Conservation (phyloP, 2,888 invertebrate genomes). For the Creontiades dilutus region DNA sequence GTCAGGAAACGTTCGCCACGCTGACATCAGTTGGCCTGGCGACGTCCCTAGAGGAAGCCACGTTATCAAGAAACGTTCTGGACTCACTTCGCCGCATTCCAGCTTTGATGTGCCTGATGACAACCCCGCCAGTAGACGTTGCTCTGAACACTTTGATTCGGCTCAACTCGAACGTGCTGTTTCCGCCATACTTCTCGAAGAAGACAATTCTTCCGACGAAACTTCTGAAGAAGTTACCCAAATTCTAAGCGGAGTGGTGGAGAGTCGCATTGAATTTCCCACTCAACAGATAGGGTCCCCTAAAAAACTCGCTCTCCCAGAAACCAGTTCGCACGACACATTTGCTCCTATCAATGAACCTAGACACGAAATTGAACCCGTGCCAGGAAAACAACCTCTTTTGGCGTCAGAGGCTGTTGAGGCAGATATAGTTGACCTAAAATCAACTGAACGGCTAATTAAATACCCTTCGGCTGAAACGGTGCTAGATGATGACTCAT, state of each 20-base stretch:
- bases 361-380: background rate
- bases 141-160: conserved; percentile 48
- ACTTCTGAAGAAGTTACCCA: conserved; percentile 59
- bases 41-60: conserved; percentile 69
- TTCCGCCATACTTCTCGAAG: conserved; percentile 71
- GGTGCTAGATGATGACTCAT: conserved; percentile 49
- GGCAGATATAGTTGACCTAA: conserved; percentile 65
- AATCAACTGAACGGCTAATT: conserved; percentile 41
- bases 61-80: conserved; percentile 64
- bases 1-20: conserved; percentile 70
- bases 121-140: conserved; percentile 48
- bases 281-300: background rate
- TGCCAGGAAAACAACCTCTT: conserved; percentile 51
- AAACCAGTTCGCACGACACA: conserved; percentile 6
- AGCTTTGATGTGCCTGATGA: conserved; percentile 62
- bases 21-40: conserved; percentile 69
- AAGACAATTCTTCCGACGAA: conserved; percentile 61
- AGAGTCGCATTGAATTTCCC: conserved; percentile 37
- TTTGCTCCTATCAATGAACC: conserved; percentile 61
- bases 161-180: conserved; percentile 69
- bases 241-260: conserved; percentile 44
- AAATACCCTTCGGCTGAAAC: conserved; percentile 33
- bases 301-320: background rate
- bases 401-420: conserved; percentile 7
- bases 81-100: conserved; percentile 53